Base-by-base conservation (phyloP, 2,888 invertebrate genomes). In the Idaea biselata region DNA sequence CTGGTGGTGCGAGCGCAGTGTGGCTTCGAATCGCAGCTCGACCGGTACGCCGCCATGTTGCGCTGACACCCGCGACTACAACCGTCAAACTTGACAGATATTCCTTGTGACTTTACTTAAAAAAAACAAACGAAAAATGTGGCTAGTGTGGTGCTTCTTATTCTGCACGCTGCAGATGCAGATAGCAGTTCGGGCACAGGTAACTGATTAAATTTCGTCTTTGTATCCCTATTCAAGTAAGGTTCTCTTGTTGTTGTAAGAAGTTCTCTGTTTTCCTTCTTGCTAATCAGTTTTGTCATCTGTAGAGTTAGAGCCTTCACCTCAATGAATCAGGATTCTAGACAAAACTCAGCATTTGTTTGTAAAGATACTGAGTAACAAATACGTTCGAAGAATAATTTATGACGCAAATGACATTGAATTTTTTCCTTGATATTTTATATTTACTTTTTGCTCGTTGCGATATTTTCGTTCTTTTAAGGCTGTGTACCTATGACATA, bases 11-110 rank as follows among this genome's bases (percentile, higher is more conserved):
- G 68, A 65, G 76, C 78, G 74, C 91, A 91, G 91, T 92, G 86
- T 84, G 79, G 83, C 83, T 85, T 77, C 79, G 83, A 78, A 78
- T 80, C 84, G 87, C 88, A 86, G 80, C 64, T 78, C 77, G 84
- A 82, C 77, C 85, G 84, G 85, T 82, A 44, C 44, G 44, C 82
- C 85, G 84, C 82, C 79, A 91, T 90, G 84, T 66, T 75, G 82
- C 84, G 80, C 79, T 90, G 78, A 88, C 79, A 76, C 71, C 65
- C 70, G 67, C 73, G 71, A 69, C 62, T 63, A 70, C 62, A 65
- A 64, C 77, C 78, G 80, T 79, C 80, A 81, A 79, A 77, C 73
- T 65, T 73, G 76, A 80, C 77, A 73, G 79, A 76, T 78, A 73
- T 69, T 74, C 73, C 73, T 44, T 44, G 44, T 44, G 44, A 44